Evolutionary conservation across 2,797 vertebrate genomes (phyloP).

Genomic region (Valencia hispanica): DNA sequence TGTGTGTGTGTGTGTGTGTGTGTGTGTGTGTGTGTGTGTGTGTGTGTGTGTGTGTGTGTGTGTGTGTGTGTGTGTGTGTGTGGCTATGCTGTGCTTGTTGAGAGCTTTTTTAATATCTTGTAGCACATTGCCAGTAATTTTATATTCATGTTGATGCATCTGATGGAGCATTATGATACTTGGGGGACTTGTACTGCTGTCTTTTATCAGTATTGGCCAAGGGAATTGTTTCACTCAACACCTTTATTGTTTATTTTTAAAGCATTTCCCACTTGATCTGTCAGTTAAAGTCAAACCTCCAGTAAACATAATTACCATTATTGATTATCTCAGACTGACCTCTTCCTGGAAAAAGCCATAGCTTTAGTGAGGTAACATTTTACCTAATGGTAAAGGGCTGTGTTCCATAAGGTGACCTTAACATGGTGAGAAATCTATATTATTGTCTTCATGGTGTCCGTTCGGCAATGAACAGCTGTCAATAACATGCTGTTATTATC

Average conservation of each 20-base stretch:
- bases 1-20: conserved; percentile 29
- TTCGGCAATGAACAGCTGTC: conserved; percentile 10
- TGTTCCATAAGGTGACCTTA: conserved; percentile 64
- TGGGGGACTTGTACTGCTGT: not conserved
- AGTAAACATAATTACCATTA: conserved; percentile 76
- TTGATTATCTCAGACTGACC: conserved; percentile 61
- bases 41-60: conserved; percentile 23
- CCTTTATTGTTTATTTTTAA: conserved; percentile 24
- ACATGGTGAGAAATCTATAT: conserved; percentile 16
- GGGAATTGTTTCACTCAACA: conserved; percentile 21
- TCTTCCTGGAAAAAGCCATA: conserved; percentile 59
- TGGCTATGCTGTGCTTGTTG: conserved; percentile 17
- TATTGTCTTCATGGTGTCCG: conserved; percentile 21
- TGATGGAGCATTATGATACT: not conserved
- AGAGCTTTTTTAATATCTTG: conserved; percentile 20
- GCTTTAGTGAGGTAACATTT: conserved; percentile 61
- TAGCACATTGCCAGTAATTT: conserved; percentile 30
- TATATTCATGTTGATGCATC: conserved; percentile 21
- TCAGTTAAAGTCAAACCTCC: conserved; percentile 52
- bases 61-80: conserved; percentile 32
- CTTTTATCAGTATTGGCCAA: conserved; percentile 10
- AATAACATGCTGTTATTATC: not conserved
- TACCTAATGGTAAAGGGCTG: conserved; percentile 69
- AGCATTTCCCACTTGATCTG: conserved; percentile 44
- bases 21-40: conserved; percentile 29